Conservation (phyloP, 1,140 invertebrate genomes). For the Hermetia illucens region DNA sequence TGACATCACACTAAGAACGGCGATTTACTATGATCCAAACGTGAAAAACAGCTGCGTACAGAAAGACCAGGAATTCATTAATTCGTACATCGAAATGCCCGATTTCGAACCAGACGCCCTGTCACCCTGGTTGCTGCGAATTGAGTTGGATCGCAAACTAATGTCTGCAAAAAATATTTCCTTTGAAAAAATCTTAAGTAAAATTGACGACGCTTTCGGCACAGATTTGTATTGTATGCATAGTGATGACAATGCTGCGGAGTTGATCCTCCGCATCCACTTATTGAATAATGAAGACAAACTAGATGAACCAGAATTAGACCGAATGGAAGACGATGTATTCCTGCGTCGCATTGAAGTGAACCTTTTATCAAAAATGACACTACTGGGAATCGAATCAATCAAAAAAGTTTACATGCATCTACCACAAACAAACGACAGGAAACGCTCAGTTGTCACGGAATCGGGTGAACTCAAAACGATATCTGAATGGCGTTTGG, state of each 20-base stretch:
- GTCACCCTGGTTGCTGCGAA: conserved; percentile 89
- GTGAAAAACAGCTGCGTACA: conserved; percentile 84
- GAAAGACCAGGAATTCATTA: conserved; percentile 96
- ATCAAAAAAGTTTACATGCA: conserved; percentile 95
- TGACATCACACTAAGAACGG: conserved; percentile 81
- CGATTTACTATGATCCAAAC: conserved; percentile 89
- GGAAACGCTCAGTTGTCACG: conserved; percentile 88
- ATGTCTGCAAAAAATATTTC: conserved; percentile 98
- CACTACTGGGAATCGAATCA: conserved; percentile 75
- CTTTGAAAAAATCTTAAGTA: conserved; percentile 97
- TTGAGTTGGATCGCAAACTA: conserved; percentile 89
- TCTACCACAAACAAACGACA: conserved; percentile 88
- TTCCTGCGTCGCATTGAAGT: conserved; percentile 93
- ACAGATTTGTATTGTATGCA: conserved; percentile 97
- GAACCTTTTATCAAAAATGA: conserved; percentile 96
- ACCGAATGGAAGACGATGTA: conserved; percentile 98
- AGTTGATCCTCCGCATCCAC: conserved; percentile 87
- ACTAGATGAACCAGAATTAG: conserved; percentile 69
- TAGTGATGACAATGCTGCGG: conserved; percentile 98
- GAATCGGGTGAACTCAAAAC: conserved; percentile 93
- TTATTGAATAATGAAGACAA: conserved; percentile 91
- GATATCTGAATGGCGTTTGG: conserved; percentile 91
- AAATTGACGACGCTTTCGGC: conserved; percentile 93
- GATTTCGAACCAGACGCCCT: conserved; percentile 92
- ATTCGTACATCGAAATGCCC: conserved; percentile 98